Evolutionary conservation across 2,797 vertebrate genomes (phyloP).

Genomic region (Bradypodion ventrale): DNA sequence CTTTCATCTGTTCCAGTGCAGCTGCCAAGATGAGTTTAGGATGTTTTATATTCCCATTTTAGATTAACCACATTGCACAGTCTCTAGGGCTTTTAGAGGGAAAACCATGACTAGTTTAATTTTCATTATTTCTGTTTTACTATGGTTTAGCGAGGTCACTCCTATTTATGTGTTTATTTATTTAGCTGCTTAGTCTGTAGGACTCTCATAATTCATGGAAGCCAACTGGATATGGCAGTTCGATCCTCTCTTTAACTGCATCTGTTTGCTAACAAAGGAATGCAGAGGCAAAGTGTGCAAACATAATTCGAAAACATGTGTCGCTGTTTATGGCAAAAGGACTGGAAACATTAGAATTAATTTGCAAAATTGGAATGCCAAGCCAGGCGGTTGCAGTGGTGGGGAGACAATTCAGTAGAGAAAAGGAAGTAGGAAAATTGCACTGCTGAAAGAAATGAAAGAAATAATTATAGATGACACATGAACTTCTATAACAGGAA

Average conservation of each 20-base stretch:
- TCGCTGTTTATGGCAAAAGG: background rate
- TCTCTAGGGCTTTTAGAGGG: background rate
- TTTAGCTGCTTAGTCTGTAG: background rate
- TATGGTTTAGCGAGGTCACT: background rate
- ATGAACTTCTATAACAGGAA: background rate
- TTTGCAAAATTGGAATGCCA: background rate
- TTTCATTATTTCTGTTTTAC: background rate
- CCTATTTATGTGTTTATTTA: background rate
- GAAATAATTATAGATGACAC: background rate
- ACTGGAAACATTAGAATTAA: background rate
- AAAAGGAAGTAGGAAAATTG: background rate
- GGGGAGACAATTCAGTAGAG: background rate
- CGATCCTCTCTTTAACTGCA: background rate
- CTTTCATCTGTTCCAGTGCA: background rate
- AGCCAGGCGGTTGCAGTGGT: background rate
- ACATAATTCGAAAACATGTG: background rate
- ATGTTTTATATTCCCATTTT: background rate
- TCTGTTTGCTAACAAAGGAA: slow-evolving; percentile 16
- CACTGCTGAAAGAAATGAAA: background rate
- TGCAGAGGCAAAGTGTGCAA: background rate
- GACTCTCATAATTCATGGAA: background rate
- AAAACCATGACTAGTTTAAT: background rate
- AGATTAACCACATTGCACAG: background rate
- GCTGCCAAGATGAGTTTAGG: background rate
- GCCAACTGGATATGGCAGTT: background rate